Evolutionary conservation across 2,888 invertebrate genomes (phyloP), one percentile per base, ranked within the genome.

Genomic region (Maniola hyperantus): DNA sequence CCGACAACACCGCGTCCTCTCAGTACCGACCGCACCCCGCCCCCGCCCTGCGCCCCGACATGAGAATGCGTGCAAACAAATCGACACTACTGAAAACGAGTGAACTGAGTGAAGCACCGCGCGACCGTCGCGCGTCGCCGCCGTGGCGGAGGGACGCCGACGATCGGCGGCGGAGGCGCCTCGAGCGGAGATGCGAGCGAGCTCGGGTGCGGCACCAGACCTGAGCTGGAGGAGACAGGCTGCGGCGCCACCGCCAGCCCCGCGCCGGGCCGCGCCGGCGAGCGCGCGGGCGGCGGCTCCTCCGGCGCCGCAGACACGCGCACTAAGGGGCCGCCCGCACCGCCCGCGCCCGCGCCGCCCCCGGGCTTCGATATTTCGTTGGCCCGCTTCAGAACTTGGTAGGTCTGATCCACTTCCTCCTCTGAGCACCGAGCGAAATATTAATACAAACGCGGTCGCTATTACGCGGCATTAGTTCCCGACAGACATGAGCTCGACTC

Each of bases 331-430:
- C 86, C 85, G 80, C 90, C 92, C 88, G 87, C 86, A 82, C 83
- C 92, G 93, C 83, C 86, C 83, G 83, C 92, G 93, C 83, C 92
- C 93, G 86, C 88, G 82, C 84, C 85, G 93, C 85, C 89, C 81
- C 85, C 86, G 81, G 92, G 91, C 87, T 94, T 94, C 81, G 95
- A 94, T 84, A 97, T 96, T 94, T 97, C 97, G 86, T 97, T 97
- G 84, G 97, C 97, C 90, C 97, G 97, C 94, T 97, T 97, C 94
- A 98, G 95, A 88, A 97, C 97, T 94, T 97, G 97, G 94, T 98
- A 98, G 91, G 97, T 97, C 93, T 96, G 96, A 94, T 98, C 97
- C 94, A 97, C 95, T 94, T 97, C 96, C 88, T 93, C 93, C 92
- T 91, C 89, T 90, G 87, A 89, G 91, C 87, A 91, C 82, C 87